Conservation (phyloP, 2,113 vertebrate species). For the Gobio gobio region DNA sequence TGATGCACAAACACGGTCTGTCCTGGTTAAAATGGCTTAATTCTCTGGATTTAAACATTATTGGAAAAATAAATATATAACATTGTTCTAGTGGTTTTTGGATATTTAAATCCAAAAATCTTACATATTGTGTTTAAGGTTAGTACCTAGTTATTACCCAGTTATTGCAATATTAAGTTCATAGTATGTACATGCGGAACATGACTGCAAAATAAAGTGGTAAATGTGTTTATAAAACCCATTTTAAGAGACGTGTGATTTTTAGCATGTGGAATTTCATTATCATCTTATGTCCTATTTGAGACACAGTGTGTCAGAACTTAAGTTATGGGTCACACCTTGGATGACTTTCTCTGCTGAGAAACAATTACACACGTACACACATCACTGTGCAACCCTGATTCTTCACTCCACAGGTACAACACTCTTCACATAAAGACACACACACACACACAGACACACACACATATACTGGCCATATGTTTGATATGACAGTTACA, state of each 20-base stretch:
- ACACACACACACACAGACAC: constrained; percentile 15
- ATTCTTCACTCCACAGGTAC: constrained; percentile 29
- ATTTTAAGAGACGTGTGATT: not conserved
- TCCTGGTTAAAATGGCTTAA: no score
- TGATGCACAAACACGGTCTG: no score
- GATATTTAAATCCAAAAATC: no score
- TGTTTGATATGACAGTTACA: constrained; percentile 27
- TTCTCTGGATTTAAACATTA: no score
- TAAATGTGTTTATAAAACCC: not conserved
- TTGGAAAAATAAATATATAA: no score
- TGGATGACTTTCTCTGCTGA: constrained; percentile 10
- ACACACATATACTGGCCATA: constrained; percentile 20
- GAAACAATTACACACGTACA: not conserved
- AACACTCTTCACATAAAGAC: not conserved
- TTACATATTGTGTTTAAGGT: no score
- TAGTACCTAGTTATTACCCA: no score
- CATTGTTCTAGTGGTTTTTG: no score
- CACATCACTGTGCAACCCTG: not conserved
- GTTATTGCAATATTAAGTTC: no score
- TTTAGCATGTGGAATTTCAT: not conserved
- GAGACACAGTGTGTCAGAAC: constrained; percentile 4
- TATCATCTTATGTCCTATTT: not conserved
- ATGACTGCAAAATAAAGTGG: no score
- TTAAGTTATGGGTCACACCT: constrained; percentile 10
- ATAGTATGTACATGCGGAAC: no score